Base-by-base conservation (phyloP, 2,113 vertebrate species). In the Anguilla rostrata region DNA sequence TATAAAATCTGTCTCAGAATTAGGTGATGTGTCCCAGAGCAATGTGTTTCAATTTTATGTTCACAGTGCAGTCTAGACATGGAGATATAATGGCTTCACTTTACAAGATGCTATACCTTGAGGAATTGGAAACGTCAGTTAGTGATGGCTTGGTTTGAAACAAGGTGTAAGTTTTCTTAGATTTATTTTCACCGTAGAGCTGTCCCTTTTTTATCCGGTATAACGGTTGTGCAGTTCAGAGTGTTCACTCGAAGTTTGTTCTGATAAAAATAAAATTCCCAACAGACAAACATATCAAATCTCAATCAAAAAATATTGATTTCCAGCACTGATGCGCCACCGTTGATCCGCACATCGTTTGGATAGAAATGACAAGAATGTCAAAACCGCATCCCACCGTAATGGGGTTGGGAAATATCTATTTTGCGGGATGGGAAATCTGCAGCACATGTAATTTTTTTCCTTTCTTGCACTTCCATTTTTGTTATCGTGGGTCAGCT, bases 71-170 rank as follows among this genome's bases (percentile, higher is more conserved):
- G 41, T 46, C 39, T 39, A 87, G 78, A 81, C 71, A 84, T 81
- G 16, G 86, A 22, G 63, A 84, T 15, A 84, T 86, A 86, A 11
- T 66, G 18, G 60, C 87, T 86, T 87, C 81, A 82, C 86, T 87
- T 81, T 82, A 85, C 87, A 83, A 49, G 22, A 26, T 40, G 53
- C 82, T 84, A 71, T 49, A 84, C 20, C n/a, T 53, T 40, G 9
- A 40, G 88, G 16, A 29, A 8, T 46, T 80, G 60, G 18, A 41
- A 11, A 29, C n/a, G 78, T 22, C 49, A 84, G 82, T 26, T 53
- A 75, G n/a, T 34, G 71, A 26, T 16, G 57, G 57, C 20, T 49
- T 78, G n/a, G 79, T 40, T 83, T 40, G 43, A 53, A 81, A 82
- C 29, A 63, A 11, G 81, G 7, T 83, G 81, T 46, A 53, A 11